Percentiles rank a stretch among this genome's conserved stretches.
These are phyloP conservation scores for Brachionus calyciflorus DNA, from an alignment of 1,140 invertebrate genomes.

Conservation along the genomic window DNA sequence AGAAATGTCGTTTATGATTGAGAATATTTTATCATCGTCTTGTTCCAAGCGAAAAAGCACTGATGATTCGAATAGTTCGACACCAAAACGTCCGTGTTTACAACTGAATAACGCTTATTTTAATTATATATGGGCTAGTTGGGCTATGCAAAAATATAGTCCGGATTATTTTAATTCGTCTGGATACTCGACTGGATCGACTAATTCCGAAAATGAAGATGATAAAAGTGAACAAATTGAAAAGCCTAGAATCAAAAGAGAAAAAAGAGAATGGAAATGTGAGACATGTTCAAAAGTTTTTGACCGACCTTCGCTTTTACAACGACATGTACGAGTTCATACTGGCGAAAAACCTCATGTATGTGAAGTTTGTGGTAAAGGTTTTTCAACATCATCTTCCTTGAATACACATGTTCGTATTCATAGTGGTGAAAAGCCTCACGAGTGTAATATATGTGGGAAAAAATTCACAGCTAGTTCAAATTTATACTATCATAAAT, in stretches of 20 bases:
- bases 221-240: background rate
- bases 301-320: conserved; percentile 70
- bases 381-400: conserved; percentile 89
- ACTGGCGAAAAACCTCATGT: conserved; percentile 86
- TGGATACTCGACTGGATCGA: background rate
- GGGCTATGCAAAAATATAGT: background rate
- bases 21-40: conserved; percentile 5
- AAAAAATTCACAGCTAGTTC: conserved; percentile 93
- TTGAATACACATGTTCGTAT: conserved; percentile 91
- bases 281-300: conserved; percentile 79
- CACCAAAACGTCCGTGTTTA: background rate
- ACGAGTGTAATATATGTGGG: conserved; percentile 87
- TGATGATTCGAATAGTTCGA: background rate
- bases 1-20: too few relatives aligned
- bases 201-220: background rate
- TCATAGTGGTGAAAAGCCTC: conserved; percentile 87
- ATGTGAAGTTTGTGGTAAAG: conserved; percentile 85
- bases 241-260: background rate
- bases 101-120: background rate
- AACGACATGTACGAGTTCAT: conserved; percentile 57
- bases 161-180: background rate
- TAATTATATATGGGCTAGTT: conserved; percentile 13
- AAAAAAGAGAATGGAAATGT: conserved; percentile 63
- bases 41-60: background rate
- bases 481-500: conserved; percentile 93